phyloP scores from a whole-genome alignment of 2,797 vertebrate genomes.

The Sebastes paucispinis region DNA sequence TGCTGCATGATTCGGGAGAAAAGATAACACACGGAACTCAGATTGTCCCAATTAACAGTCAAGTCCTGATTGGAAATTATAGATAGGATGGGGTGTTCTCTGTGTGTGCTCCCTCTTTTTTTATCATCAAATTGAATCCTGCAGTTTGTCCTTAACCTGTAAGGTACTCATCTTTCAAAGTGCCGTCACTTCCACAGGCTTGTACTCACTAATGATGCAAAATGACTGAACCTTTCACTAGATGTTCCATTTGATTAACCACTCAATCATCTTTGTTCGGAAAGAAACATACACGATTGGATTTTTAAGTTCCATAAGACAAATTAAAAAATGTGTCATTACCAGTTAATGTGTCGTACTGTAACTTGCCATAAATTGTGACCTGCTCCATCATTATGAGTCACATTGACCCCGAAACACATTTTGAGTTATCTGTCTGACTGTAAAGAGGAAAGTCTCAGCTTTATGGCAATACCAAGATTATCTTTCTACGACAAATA shows the following conservation, averaged over 20 bases:
- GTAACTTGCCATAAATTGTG: background rate
- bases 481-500: no score
- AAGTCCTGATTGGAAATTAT: slow-evolving; percentile 5
- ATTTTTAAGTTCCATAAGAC: background rate
- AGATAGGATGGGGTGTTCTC: slow-evolving; percentile 4
- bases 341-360: background rate
- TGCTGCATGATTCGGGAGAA: slow-evolving; percentile 32
- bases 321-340: background rate
- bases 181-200: background rate
- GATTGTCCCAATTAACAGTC: slow-evolving; percentile 45
- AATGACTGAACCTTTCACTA: no score
- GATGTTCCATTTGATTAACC: background rate
- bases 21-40: slow-evolving; percentile 15
- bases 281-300: background rate
- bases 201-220: background rate
- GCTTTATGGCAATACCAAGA: no score
- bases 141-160: background rate
- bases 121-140: slow-evolving; percentile 15
- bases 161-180: background rate
- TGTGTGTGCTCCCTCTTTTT: background rate
- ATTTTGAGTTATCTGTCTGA: no score
- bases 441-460: no score
- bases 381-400: no score
- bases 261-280: background rate
- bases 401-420: no score